These are phyloP conservation scores for Scomber colias DNA, from an alignment of 2,113 vertebrate species.

Conservation along the genomic window DNA sequence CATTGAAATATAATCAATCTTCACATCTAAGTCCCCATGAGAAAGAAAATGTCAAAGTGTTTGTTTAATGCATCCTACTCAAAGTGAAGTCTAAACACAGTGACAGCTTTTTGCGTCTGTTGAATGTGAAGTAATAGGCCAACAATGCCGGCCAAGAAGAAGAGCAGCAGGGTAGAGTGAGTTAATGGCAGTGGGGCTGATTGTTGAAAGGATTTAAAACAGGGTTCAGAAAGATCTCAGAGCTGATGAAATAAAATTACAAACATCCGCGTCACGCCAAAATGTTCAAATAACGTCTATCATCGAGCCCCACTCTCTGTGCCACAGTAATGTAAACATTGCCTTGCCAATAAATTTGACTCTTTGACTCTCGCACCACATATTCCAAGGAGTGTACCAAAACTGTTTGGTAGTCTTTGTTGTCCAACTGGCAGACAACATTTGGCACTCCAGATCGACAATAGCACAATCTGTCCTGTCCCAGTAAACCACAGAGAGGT, in stretches of 20 bases:
- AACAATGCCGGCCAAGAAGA: background rate
- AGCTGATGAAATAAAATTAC: conserved; percentile 31
- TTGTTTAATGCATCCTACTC: background rate
- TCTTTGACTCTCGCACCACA: background rate
- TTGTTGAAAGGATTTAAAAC: conserved; percentile 6
- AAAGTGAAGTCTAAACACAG: background rate
- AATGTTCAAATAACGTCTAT: conserved; percentile 35
- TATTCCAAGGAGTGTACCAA: conserved; percentile 28
- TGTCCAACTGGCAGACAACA: conserved; percentile 53
- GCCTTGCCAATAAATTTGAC: conserved; percentile 1
- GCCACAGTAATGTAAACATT: conserved; percentile 35
- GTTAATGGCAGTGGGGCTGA: conserved; percentile 5
- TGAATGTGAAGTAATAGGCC: conserved; percentile 3
- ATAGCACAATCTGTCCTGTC: conserved; percentile 58
- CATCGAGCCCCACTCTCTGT: conserved; percentile 3
- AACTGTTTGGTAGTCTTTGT: conserved; percentile 23
- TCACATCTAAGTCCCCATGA: background rate
- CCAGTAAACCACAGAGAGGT: conserved; percentile 53
- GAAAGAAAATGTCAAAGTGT: background rate
- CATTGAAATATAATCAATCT: too few relatives aligned
- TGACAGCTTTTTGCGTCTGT: background rate
- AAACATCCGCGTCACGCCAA: conserved; percentile 8
- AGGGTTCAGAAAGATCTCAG: background rate
- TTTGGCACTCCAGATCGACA: conserved; percentile 36
- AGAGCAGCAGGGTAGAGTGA: background rate